phyloP scores from a whole-genome alignment of 2,797 vertebrate species.

The Pagetopsis macropterus region DNA sequence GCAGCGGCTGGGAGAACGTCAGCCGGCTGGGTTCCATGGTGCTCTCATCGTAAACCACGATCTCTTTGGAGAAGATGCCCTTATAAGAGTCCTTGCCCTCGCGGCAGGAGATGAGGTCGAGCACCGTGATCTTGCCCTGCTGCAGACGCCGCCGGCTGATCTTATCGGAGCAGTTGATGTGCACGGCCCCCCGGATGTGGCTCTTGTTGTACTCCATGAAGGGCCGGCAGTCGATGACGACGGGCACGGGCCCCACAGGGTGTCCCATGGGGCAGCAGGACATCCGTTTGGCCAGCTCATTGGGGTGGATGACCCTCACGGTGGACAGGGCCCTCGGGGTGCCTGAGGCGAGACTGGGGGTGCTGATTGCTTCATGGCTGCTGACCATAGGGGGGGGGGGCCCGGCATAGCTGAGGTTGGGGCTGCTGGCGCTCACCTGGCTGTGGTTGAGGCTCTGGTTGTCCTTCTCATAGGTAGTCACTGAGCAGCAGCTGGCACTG shows the following conservation, averaged over 20 bases:
- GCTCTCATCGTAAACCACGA: constrained; percentile 97
- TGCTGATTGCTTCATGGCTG: constrained; percentile 84
- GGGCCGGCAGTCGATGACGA: constrained; percentile 97
- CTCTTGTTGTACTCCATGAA: constrained; percentile 99
- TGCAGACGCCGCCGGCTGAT: constrained; percentile 96
- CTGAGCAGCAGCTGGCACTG: constrained; percentile 98
- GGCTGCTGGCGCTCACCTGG: constrained; percentile 88
- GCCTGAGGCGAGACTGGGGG: constrained; percentile 83
- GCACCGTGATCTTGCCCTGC: constrained; percentile 98
- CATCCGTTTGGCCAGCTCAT: constrained; percentile 95
- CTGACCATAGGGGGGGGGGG: constrained; percentile 88
- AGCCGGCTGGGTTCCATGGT: constrained; percentile 92
- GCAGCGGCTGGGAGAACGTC: constrained; percentile 91
- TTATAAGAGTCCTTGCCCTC: constrained; percentile 96
- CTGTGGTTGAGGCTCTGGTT: constrained; percentile 86
- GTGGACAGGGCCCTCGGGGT: constrained; percentile 84
- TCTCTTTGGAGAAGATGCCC: constrained; percentile 99
- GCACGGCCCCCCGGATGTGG: constrained; percentile 96
- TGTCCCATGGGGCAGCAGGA: constrained; percentile 92
- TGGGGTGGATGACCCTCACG: constrained; percentile 93
- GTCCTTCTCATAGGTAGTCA: constrained; percentile 98
- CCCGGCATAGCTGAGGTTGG: constrained; percentile 85
- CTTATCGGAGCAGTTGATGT: constrained; percentile 98
- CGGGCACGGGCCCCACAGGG: constrained; percentile 88
- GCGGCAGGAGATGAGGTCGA: constrained; percentile 97